Percentiles rank a stretch among this genome's conserved stretches.
Evolutionary conservation across 2,888 invertebrate species (phyloP).

Genomic region (Nasonia oneida): DNA sequence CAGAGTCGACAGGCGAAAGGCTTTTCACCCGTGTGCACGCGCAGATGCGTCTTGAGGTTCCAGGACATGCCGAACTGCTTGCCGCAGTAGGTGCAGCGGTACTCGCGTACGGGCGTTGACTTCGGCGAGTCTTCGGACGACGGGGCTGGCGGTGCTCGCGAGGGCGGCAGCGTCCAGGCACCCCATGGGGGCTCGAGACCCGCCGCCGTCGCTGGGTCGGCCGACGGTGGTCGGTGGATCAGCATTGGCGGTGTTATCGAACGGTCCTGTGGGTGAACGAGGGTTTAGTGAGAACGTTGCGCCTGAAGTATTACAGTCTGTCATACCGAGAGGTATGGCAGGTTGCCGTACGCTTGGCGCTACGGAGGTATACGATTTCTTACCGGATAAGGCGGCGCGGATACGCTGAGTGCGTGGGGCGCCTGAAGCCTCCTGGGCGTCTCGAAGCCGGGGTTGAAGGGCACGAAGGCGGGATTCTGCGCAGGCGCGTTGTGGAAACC

Average conservation of each 20-base stretch:
- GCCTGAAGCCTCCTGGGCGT: slow-evolving; percentile 82
- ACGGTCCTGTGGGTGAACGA: slow-evolving; percentile 73
- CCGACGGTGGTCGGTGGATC: slow-evolving; percentile 76
- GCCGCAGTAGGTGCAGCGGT: slow-evolving; percentile 93
- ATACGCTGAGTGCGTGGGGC: slow-evolving; percentile 86
- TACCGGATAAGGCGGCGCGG: slow-evolving; percentile 85
- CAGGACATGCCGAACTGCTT: slow-evolving; percentile 96
- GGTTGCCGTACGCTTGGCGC: slow-evolving; percentile 3
- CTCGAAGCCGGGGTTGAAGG: slow-evolving; percentile 82
- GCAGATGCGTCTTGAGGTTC: slow-evolving; percentile 93
- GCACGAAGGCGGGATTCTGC: slow-evolving; percentile 92
- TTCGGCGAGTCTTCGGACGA: slow-evolving; percentile 82
- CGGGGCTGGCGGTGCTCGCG: slow-evolving; percentile 82
- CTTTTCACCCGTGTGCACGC: slow-evolving; percentile 94
- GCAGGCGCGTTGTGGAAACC: slow-evolving; percentile 93
- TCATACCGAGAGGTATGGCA: neutral
- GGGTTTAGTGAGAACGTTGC: neutral
- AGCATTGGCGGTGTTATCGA: slow-evolving; percentile 76
- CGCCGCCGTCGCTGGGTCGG: slow-evolving; percentile 74
- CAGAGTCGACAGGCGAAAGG: slow-evolving; percentile 94
- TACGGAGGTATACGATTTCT: slow-evolving; percentile 44
- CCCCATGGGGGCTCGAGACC: slow-evolving; percentile 76
- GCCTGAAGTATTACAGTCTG: neutral
- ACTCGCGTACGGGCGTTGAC: slow-evolving; percentile 87
- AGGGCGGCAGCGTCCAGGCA: slow-evolving; percentile 78